These are phyloP conservation scores for Torymus aiolomorphi DNA, from an alignment of 2,888 invertebrate genomes.

Conservation along the genomic window DNA sequence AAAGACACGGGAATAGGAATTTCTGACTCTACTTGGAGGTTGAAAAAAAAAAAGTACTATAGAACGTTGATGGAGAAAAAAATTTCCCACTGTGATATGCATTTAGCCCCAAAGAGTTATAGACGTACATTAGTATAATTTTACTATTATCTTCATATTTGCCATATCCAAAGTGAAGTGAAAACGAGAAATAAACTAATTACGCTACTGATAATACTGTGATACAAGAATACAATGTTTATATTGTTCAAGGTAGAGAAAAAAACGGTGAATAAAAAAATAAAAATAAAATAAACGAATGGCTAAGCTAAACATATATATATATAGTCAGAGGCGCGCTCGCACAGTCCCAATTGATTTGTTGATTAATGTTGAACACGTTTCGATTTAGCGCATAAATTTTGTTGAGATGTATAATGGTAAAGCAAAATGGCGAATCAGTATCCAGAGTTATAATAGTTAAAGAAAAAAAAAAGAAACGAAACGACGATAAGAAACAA, in stretches of 20 bases:
- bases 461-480: background rate
- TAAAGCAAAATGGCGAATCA: constrained; percentile 43
- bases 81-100: constrained; percentile 74
- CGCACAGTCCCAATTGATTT: constrained; percentile 63
- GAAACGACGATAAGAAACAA: constrained; percentile 15
- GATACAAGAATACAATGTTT: constrained; percentile 73
- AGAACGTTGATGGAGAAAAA: constrained; percentile 65
- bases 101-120: constrained; percentile 74
- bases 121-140: constrained; percentile 73
- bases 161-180: constrained; percentile 73
- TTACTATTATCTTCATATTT: constrained; percentile 73
- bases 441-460: constrained; percentile 61
- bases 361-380: constrained; percentile 67
- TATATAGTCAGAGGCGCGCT: constrained; percentile 66
- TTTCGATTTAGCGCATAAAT: constrained; percentile 65
- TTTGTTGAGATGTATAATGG: constrained; percentile 62
- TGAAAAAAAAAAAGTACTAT: constrained; percentile 59
- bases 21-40: constrained; percentile 56
- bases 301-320: constrained; percentile 53
- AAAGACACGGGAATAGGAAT: constrained; percentile 50
- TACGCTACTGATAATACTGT: constrained; percentile 73
- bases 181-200: constrained; percentile 63
- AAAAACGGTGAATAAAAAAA: constrained; percentile 61
- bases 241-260: constrained; percentile 71
- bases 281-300: constrained; percentile 37